phyloP scores from a whole-genome alignment of 2,888 invertebrate species.

The Eilema sororculum region DNA sequence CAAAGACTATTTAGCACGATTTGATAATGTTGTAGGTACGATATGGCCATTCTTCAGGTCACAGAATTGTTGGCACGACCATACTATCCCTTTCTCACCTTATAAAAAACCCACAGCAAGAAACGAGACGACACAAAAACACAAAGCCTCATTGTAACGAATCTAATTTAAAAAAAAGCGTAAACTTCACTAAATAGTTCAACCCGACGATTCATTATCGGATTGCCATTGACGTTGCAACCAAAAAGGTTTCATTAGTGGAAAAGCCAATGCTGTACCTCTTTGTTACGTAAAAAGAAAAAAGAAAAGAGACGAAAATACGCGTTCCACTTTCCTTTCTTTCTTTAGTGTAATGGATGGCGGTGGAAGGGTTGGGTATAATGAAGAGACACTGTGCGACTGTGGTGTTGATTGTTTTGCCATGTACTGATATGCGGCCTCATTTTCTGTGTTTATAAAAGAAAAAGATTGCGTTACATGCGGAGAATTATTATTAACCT shows the following conservation, averaged over 20 bases:
- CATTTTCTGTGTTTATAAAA: background rate
- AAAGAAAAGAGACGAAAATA: constrained; percentile 70
- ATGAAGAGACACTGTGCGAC: constrained; percentile 68
- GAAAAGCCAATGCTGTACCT: constrained; percentile 66
- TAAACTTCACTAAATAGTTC: constrained; percentile 40
- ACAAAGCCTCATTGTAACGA: background rate
- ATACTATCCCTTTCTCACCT: background rate
- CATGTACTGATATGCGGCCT: background rate
- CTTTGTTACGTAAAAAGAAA: constrained; percentile 63
- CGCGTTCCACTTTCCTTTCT: constrained; percentile 73
- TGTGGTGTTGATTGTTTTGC: constrained; percentile 16
- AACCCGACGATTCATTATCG: constrained; percentile 58
- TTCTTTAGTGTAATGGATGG: constrained; percentile 64
- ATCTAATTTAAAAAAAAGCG: constrained; percentile 20
- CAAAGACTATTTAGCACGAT: too few species aligned
- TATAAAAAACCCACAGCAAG: background rate
- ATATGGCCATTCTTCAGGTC: too few species aligned
- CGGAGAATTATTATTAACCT: background rate
- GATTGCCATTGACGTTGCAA: constrained; percentile 61
- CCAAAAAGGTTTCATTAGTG: constrained; percentile 74
- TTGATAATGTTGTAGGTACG: too few species aligned
- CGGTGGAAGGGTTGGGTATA: constrained; percentile 74
- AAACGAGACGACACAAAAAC: background rate
- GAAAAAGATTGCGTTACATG: background rate
- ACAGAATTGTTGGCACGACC: background rate